Conservation (phyloP, 2,797 vertebrate genomes). For the Phoebastria nigripes region DNA sequence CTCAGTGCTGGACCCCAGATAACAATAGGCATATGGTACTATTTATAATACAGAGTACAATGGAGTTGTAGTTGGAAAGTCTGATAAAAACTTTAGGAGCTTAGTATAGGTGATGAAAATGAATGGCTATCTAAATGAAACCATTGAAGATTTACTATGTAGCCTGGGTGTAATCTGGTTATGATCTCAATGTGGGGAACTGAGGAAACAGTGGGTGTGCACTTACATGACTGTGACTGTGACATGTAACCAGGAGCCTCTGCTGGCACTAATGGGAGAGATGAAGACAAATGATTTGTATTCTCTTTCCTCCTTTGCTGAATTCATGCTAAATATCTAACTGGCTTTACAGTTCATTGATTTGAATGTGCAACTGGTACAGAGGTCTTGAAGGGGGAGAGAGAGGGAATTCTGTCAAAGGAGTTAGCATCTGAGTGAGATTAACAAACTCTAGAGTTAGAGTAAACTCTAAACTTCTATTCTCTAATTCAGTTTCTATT, state of each 20-base stretch:
- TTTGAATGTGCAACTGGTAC: neutral
- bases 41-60: neutral
- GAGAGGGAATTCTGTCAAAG: neutral
- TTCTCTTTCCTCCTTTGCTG: neutral
- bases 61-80: neutral
- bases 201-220: neutral
- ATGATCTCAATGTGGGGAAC: neutral
- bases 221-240: fast-evolving
- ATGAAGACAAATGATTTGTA: neutral
- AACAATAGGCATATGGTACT: neutral
- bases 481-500: neutral
- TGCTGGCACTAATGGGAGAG: neutral
- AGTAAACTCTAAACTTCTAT: neutral
- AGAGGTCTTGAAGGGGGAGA: neutral
- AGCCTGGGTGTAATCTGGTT: neutral
- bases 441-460: neutral
- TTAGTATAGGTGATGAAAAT: neutral
- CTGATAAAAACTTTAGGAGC: neutral
- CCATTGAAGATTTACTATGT: neutral
- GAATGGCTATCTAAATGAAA: neutral
- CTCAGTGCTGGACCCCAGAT: neutral
- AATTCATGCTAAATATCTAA: neutral
- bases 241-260: neutral
- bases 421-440: neutral
- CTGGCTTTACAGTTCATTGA: neutral